These are phyloP conservation scores for Sceloporus undulatus DNA, from an alignment of 2,113 vertebrate genomes.

Conservation along the genomic window DNA sequence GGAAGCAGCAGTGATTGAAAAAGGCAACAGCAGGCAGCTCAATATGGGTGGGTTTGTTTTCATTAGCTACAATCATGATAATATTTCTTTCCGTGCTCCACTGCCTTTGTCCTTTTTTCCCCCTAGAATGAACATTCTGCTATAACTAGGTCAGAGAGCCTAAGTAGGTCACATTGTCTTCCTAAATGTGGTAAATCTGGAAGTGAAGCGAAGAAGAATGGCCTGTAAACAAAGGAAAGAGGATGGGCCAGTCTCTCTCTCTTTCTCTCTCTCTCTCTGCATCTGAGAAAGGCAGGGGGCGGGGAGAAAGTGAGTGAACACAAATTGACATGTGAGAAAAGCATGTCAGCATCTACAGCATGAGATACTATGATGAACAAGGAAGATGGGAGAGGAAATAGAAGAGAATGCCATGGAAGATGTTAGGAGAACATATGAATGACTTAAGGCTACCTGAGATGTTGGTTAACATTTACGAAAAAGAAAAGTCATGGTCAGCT, in stretches of 20 bases:
- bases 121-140: conserved; percentile 62
- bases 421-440: not conserved
- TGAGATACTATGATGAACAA: not conserved
- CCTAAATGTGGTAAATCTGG: conserved; percentile 62
- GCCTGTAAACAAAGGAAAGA: conserved; percentile 56
- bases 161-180: conserved; percentile 78
- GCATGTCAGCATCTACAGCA: not conserved
- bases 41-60: conserved; percentile 58
- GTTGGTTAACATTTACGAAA: not conserved
- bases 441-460: not conserved
- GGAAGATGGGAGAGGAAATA: not conserved
- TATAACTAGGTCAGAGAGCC: conserved; percentile 77
- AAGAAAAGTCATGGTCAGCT: not conserved
- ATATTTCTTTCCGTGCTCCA: conserved; percentile 48
- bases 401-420: not conserved
- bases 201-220: conserved; percentile 55
- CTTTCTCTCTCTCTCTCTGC: not conserved
- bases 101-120: conserved; percentile 43
- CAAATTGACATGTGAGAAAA: not conserved
- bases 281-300: not conserved
- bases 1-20: conserved; percentile 39
- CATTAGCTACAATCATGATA: conserved; percentile 50
- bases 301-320: not conserved
- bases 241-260: not conserved
- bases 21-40: conserved; percentile 24